A percentile compares a stretch with the other conserved stretches of the same genome.
Evolutionary conservation across 2,797 vertebrate genomes (phyloP).

Genomic region (Cossypha polioptera): DNA sequence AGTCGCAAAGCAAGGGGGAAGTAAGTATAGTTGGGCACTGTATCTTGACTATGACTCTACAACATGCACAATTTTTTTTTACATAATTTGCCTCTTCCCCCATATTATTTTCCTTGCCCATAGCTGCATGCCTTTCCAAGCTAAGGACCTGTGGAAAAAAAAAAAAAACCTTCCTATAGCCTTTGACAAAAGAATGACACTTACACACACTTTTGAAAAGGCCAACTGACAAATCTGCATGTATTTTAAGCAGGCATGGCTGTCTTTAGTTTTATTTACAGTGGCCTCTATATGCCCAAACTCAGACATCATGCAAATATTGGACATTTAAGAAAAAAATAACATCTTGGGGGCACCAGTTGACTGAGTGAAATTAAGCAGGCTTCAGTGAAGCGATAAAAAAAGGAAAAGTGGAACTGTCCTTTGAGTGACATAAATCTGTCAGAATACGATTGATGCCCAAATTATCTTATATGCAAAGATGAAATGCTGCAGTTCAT

Average conservation of each 20-base stretch:
- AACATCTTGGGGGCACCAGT: constrained; percentile 95
- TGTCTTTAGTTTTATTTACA: constrained; percentile 85
- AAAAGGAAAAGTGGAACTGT: constrained; percentile 99
- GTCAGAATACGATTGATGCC: constrained; percentile 96
- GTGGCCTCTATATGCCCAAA: constrained; percentile 77
- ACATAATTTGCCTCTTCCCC: constrained; percentile 71
- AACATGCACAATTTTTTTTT: constrained; percentile 44
- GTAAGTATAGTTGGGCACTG: constrained; percentile 90
- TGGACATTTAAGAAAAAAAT: constrained; percentile 94
- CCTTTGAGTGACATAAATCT: constrained; percentile 99
- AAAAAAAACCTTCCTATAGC: background rate
- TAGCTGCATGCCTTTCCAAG: constrained; percentile 82
- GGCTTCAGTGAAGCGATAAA: constrained; percentile 99
- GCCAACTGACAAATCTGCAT: constrained; percentile 74
- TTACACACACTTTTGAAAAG: constrained; percentile 75
- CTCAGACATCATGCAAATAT: constrained; percentile 90
- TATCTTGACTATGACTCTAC: constrained; percentile 75
- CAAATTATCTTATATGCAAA: constrained; percentile 99
- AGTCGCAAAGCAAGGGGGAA: constrained; percentile 96
- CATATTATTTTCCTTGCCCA: constrained; percentile 77
- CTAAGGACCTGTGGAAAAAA: constrained; percentile 74
- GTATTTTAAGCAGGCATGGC: constrained; percentile 73
- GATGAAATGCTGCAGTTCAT: constrained; percentile 96
- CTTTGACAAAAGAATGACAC: constrained; percentile 74
- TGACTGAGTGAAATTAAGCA: constrained; percentile 99